These are phyloP conservation scores for Orbicella faveolata DNA, from an alignment of 64 coral and sea anemone genomes.

Conservation along the genomic window DNA sequence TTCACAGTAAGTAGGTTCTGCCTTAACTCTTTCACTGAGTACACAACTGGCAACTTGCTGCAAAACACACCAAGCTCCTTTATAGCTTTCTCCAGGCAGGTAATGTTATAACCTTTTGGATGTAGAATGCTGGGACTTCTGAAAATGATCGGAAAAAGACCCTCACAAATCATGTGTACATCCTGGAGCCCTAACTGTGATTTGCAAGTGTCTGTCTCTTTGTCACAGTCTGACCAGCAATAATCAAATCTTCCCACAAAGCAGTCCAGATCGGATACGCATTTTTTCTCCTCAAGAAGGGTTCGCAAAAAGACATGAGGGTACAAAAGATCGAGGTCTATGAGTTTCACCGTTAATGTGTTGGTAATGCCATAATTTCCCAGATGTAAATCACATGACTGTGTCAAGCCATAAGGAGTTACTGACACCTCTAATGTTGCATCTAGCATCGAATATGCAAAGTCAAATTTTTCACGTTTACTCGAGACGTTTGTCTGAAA, in stretches of 20 bases:
- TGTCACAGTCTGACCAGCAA: constrained; percentile 56
- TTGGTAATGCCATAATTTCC: constrained; percentile 79
- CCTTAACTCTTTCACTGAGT: neutral
- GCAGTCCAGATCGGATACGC: constrained; percentile 28
- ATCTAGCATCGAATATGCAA: neutral
- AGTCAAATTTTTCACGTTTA: neutral
- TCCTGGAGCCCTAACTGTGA: constrained; percentile 24
- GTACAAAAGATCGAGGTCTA: constrained; percentile 68
- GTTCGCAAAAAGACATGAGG: constrained; percentile 19
- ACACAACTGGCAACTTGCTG: constrained; percentile 15
- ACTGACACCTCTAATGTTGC: neutral
- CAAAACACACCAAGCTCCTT: constrained; percentile 12
- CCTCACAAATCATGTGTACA: constrained; percentile 60
- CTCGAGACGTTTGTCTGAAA: neutral
- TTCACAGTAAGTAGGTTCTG: neutral
- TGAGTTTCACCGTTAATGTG: constrained; percentile 42
- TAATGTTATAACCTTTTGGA: neutral
- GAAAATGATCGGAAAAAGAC: constrained; percentile 34
- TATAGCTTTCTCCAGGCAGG: constrained; percentile 7
- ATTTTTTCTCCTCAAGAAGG: constrained; percentile 15
- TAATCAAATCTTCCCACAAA: neutral
- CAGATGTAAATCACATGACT: constrained; percentile 68
- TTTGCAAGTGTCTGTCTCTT: constrained; percentile 42
- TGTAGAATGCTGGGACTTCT: neutral
- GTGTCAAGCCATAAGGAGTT: neutral